These are phyloP conservation scores for Vollenhovia emeryi DNA, from an alignment of 1,140 invertebrate species.

Conservation along the genomic window DNA sequence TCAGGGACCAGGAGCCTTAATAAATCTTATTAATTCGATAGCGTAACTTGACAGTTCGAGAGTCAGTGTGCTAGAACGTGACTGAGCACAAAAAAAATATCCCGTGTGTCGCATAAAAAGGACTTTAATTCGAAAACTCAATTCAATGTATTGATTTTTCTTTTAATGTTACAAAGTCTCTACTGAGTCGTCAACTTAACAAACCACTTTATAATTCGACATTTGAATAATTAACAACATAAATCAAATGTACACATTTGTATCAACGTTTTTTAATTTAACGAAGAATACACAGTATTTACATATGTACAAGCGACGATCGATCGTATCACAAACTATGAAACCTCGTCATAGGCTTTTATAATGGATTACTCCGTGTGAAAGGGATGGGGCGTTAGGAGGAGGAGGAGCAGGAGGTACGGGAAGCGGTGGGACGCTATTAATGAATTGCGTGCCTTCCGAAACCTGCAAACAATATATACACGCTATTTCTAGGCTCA, in stretches of 20 bases:
- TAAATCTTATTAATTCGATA: neutral
- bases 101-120: neutral
- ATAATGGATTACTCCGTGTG: slow-evolving; percentile 79
- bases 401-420: slow-evolving; percentile 68
- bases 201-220: neutral
- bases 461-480: slow-evolving; percentile 70
- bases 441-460: slow-evolving; percentile 77
- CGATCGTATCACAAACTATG: slow-evolving; percentile 48
- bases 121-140: neutral
- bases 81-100: neutral
- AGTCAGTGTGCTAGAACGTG: neutral
- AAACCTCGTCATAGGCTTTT: slow-evolving; percentile 77
- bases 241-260: slow-evolving; percentile 28
- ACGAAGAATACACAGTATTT: slow-evolving; percentile 64
- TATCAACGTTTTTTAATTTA: slow-evolving; percentile 65
- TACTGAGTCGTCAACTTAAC: neutral
- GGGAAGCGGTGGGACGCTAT: slow-evolving; percentile 73
- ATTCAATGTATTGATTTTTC: neutral
- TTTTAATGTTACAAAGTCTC: neutral
- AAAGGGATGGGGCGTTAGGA: neutral
- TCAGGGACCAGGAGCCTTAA: neutral
- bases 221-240: slow-evolving; percentile 3
- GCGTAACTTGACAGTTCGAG: neutral
- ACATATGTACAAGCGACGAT: slow-evolving; percentile 71
- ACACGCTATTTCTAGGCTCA: slow-evolving; percentile 3